Base-by-base conservation (phyloP, 92 coral and sea anemone genomes). In the Epizoanthus illoricatus region DNA sequence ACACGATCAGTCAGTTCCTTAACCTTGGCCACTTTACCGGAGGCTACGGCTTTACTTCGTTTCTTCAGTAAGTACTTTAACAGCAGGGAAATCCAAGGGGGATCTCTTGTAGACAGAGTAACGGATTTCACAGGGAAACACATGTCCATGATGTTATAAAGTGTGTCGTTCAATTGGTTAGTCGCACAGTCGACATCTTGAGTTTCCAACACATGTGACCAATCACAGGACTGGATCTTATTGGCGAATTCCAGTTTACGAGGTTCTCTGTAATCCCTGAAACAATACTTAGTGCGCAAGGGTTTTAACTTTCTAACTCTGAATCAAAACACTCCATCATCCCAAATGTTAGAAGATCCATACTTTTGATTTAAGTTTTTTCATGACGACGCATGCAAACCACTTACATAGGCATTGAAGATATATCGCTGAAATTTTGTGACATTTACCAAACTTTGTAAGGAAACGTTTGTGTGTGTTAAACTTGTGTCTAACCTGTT, bases 41-140 rank as follows among this genome's bases (percentile, higher is more conserved):
- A 24, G 19, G 79, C 62, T 56, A 10, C 79, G 21, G 79, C 79
- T 74, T 74, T 74, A 74, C 79, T 74, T 24, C 65, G 79, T 74
- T 56, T 74, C 62, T 56, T 74, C 79, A 55, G 3, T 20, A 80
- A 66, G 74, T 80, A 80, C 84, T 80, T 80, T 47, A 65, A 56
- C 63, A 81, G 85, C 42, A 69, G 85, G 11, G 85, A 67, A 7
- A 81, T 81, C 84, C 84, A 80, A 65, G 84, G 84, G 76, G 76
- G 61, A 47, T 80, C 84, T 65, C 84, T 65, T 66, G 84, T 80
- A 65, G 84, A 80, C 28, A 80, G 36, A n/a, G 43, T 80, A 42
- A 80, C 84, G 7, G 84, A 43, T 66, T 74, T 80, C 74, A 80
- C 5, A 68, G 84, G 84, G 54, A 80, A 80, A 66, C 84, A 66